Evolutionary conservation across 1,140 invertebrate species (phyloP).

Genomic region (Neodiprion pinetum): DNA sequence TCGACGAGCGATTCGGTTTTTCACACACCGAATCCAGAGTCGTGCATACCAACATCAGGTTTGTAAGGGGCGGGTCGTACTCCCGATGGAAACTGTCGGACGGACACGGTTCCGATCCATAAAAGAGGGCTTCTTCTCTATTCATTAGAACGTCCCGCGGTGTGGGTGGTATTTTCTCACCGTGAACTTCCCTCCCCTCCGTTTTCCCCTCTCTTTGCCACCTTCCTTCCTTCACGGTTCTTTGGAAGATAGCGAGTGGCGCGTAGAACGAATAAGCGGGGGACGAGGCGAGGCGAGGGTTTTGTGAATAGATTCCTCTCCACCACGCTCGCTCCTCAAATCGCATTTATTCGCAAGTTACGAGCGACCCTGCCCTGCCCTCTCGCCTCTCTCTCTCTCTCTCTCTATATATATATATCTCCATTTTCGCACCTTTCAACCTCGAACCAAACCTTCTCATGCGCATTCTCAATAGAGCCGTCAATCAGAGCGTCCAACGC

Average conservation of each 20-base stretch:
- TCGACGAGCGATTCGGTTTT: neutral
- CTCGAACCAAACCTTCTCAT: neutral
- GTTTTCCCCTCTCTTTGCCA: no score
- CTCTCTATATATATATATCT: conserved; percentile 1
- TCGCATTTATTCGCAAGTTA: conserved; percentile 57
- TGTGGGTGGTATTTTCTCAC: conserved; percentile 51
- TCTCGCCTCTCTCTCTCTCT: conserved; percentile 17
- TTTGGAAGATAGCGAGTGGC: neutral
- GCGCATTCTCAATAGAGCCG: neutral
- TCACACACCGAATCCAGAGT: neutral
- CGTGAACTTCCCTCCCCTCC: neutral
- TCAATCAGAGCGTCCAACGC: neutral
- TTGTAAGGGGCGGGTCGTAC: neutral
- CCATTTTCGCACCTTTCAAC: conserved; percentile 7
- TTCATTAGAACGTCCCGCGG: conserved; percentile 10
- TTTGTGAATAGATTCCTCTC: conserved; percentile 11
- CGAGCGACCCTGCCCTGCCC: conserved; percentile 46
- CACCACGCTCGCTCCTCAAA: conserved; percentile 33
- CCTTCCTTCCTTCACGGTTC: no score
- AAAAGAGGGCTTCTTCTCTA: conserved; percentile 1
- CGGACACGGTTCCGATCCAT: neutral
- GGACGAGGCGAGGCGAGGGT: conserved; percentile 9
- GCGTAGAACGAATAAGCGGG: neutral
- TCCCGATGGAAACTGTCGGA: neutral
- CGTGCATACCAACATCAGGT: neutral